Base-by-base conservation (phyloP, 2,888 invertebrate genomes). In the Noctua pronuba region DNA sequence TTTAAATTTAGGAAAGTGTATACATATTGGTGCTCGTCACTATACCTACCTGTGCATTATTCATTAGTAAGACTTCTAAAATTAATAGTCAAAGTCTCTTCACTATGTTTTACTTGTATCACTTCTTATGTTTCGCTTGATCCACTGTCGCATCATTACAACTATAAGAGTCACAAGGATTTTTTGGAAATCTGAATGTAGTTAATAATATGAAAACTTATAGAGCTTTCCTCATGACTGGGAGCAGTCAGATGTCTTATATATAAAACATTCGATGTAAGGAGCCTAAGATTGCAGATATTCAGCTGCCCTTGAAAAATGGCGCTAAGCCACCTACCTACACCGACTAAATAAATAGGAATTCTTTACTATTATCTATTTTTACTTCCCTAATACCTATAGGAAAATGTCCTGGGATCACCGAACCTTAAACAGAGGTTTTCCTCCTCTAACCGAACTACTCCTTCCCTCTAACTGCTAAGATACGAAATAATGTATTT, bases 291-390 rank as follows among this genome's bases (percentile, higher is more conserved):
- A 68, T 75, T 66, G 77, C 65, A 83, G 52, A 35, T 46, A 70
- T 58, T 58, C 55, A 62, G 38, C 55, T 77, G 46, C 41, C 46
- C 18, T 60, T 62, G 55, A 67, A 41, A 55, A 58, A 31, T 81
- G 62, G 62, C 70, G 46, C 52, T 44, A 71, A 67, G 76, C 74
- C n/a, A 21, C 58, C 28, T 44, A 66, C 66, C 38, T 67, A 78
- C 67, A 78, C 52, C 35, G 58, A 72, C 41, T 68, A 67, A 81
- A 68, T 79, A 81, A 72, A 84, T 72, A 81, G 49, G 64, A 64
- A 64, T 72, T 68, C 41, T 64, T 38, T 68, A 28, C 21, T 70
- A 77, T 60, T 60, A 55, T 38, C 7, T 78, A 78, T 62, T 62
- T 80, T 71, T 71, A 83, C 24, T 49, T 35, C 35, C 38, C 55